Conservation (phyloP, 2,113 vertebrate species). For the Fulica atra region DNA sequence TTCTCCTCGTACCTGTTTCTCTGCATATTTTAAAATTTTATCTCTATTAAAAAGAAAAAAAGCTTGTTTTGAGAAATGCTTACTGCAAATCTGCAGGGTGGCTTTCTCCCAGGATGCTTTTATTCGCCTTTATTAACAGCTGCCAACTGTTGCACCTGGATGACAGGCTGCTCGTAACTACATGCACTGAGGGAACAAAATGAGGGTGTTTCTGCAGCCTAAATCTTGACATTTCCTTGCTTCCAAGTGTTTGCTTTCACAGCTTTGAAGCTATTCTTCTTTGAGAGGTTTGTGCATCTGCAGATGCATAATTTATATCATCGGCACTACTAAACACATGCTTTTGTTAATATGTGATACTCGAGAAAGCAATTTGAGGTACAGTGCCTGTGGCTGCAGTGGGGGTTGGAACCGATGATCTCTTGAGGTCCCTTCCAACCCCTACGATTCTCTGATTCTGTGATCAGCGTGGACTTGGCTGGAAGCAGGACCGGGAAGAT, state of each 20-base stretch:
- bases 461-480: neutral
- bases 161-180: neutral
- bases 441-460: too few species aligned
- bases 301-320: neutral
- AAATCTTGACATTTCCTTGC: neutral
- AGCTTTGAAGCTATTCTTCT: neutral
- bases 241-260: neutral
- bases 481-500: neutral
- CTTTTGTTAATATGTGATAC: neutral
- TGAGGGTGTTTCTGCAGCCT: neutral
- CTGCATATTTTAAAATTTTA: constrained; percentile 1
- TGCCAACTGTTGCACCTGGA: constrained; percentile 37
- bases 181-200: neutral
- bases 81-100: neutral
- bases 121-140: constrained; percentile 35
- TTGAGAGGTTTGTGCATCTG: neutral
- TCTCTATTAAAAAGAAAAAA: neutral
- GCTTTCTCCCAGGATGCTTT: constrained; percentile 18
- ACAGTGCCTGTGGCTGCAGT: neutral
- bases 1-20: constrained; percentile 12
- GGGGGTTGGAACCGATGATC: too few species aligned
- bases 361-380: neutral
- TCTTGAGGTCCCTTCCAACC: too few species aligned
- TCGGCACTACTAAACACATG: neutral
- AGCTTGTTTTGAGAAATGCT: constrained; percentile 18